Base-by-base conservation (phyloP, 1,140 invertebrate genomes). In the Triops cancriformis region DNA sequence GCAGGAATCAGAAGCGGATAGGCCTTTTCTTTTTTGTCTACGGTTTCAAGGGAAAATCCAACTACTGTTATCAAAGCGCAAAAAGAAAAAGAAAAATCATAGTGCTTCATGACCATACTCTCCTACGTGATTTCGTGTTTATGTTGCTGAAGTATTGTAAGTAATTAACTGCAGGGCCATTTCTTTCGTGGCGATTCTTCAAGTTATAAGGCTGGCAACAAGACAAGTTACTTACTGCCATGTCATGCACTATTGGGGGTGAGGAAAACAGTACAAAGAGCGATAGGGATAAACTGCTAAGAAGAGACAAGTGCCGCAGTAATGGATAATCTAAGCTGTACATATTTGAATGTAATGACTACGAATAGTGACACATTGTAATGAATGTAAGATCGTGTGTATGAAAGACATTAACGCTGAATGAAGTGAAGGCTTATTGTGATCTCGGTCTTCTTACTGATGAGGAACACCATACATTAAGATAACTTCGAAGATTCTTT, bases 391-490 rank as follows among this genome's bases (percentile, higher is more conserved):
- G 14, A 1, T 64, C 7, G 51, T 64, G 10, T 64, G 51, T 64
- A 64, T 64, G 51, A 64, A 64, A 64, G 51, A 64, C 14, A 64
- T 64, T 64, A 64, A 64, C 18, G 51, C 10, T 64, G 51, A 64
- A 64, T 64, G 51, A 64, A 64, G 51, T 64, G 51, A 64, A 64
- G 51, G 51, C 51, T 64, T 64, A 64, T 64, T 23, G 51, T 64
- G 51, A 64, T 64, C 51, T 64, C 51, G 51, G 51, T 64, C 51
- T 64, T 64, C 23, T 64, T 64, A 64, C 23, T 64, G n/a, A 23
- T 64, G 23, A 64, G 51, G 51, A 23, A 64, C 6, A 64, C 18
- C 10, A 64, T 64, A 64, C 51, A 64, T 23, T 5, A 64, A 23
- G 10, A 12, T n/a, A 64, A 10, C 10, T 23, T 64, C 23, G 2